Percentiles rank a stretch among this genome's conserved stretches.
Conservation (phyloP, 2,888 invertebrate species). For the Halictus ligatus region DNA sequence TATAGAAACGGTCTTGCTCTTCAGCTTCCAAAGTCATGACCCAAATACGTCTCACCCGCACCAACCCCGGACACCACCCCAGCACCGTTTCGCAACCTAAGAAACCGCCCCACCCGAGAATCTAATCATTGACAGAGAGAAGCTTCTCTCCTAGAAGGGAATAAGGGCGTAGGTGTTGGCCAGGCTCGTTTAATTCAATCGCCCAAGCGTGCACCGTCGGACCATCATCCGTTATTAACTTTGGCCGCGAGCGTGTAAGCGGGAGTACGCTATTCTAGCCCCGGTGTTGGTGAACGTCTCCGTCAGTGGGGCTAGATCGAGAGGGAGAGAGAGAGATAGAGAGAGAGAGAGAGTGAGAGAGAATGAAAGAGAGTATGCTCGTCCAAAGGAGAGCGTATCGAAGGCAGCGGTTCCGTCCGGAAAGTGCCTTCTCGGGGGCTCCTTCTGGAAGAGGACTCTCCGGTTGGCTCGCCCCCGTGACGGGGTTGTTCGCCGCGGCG, state of each 20-base stretch:
- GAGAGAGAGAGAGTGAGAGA: background rate
- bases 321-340: background rate
- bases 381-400: constrained; percentile 54
- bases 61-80: background rate
- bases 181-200: constrained; percentile 66
- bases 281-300: background rate
- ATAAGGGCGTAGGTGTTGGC: background rate
- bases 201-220: constrained; percentile 61
- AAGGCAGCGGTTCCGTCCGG: constrained; percentile 56
- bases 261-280: background rate
- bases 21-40: background rate
- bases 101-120: constrained; percentile 12
- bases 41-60: background rate
- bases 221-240: constrained; percentile 70
- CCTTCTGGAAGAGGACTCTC: constrained; percentile 70
- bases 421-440: constrained; percentile 72
- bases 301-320: constrained; percentile 12
- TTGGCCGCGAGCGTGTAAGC: constrained; percentile 61
- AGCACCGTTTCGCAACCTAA: too few relatives aligned
- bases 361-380: constrained; percentile 9
- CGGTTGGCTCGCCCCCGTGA: constrained; percentile 71
- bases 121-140: constrained; percentile 48
- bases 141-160: background rate
- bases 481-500: constrained; percentile 73
- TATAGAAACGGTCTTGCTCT: background rate